Evolutionary conservation across 2,888 invertebrate species (phyloP), one percentile per base, ranked within the genome.

Genomic region (Parnassius apollo): DNA sequence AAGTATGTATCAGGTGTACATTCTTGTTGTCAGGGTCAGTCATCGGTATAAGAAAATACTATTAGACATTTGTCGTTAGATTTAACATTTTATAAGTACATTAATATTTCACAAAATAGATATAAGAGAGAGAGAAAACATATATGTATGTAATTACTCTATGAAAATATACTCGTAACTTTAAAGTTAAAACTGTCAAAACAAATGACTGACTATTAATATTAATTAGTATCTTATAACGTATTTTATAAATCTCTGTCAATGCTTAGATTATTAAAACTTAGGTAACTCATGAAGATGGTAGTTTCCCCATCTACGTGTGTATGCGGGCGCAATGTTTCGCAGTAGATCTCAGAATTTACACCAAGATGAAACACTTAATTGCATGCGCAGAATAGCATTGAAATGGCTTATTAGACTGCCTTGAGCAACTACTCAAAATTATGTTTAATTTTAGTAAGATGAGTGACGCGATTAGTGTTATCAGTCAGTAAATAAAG

Each of bases 331-430:
- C 72, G 73, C 75, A 75, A 75, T 71, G 69, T 76, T 76, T 80
- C 75, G 68, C 68, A 72, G 72, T 71, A 71, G 70, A 71, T 66
- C 72, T 75, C 75, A 75, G 77, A 70, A 74, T 73, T 72, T 75
- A 75, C 72, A 71, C 66, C 62, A 69, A 68, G 73, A 75, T 72
- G 74, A 70, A 71, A 71, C 70, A 71, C 71, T 71, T 76, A 75
- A 76, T 75, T 74, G 68, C 65, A 66, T 64, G 64, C 58, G 64
- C 48, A 48, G 60, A 63, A 58, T 59, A 56, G 59, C 50, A 54
- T 55, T 53, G 42, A 57, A 65, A 62, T 68, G 59, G 11, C 53
- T 57, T 67, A 68, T 65, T 50, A 42, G 53, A 57, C 11, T 56
- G 45, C 2, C 44, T 49, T 48, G 49, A 42, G 53, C 56, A 52